Base-by-base conservation (phyloP, 2,113 vertebrate genomes). In the Gymnocephalus cernua region DNA sequence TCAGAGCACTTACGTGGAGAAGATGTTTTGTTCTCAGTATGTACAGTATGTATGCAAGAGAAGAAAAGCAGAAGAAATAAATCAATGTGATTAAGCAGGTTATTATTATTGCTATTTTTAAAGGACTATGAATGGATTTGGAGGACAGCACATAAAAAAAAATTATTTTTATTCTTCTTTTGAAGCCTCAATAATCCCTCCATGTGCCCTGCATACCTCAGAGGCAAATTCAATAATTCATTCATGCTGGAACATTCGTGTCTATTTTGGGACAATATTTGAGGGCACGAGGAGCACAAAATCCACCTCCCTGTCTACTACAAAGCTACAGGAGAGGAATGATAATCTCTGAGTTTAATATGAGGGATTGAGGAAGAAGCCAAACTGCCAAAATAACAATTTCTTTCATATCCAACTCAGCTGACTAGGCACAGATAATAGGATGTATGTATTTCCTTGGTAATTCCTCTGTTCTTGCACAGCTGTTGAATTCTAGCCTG, bases 221-320 rank as follows among this genome's bases (percentile, higher is more conserved):
- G 68, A 79, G 74, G 83, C 83, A 84, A 79, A 84, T 87, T 93
- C 69, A 92, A 93, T 93, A 83, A 90, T 92, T 93, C 81, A 94
- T 86, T 74, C 84, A 80, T 51, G 63, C 69, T 1, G 38, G 73
- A 92, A 89, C 90, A 83, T 84, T 90, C 79, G 35, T 67, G 45
- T 90, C 92, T 93, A 93, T 93, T 92, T 93, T 88, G 73, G 84
- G 87, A 91, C 23, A 74, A 73, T 48, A 50, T 88, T 82, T 57
- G 44, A 75, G 74, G 41, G 54, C 57, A 76, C 1, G 12, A 64
- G 51, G 70, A 81, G 56, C 41, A 74, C 2, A 58, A 74, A 67
- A 56, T 81, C 83, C 71, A 68, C 69, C 71, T 61, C 64, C 56
- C 62, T 25, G 53, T 48, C 23, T 54, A 38, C 77, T n/a, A 47